phyloP scores from a whole-genome alignment of 2,888 invertebrate genomes.

The Notodonta ziczac region DNA sequence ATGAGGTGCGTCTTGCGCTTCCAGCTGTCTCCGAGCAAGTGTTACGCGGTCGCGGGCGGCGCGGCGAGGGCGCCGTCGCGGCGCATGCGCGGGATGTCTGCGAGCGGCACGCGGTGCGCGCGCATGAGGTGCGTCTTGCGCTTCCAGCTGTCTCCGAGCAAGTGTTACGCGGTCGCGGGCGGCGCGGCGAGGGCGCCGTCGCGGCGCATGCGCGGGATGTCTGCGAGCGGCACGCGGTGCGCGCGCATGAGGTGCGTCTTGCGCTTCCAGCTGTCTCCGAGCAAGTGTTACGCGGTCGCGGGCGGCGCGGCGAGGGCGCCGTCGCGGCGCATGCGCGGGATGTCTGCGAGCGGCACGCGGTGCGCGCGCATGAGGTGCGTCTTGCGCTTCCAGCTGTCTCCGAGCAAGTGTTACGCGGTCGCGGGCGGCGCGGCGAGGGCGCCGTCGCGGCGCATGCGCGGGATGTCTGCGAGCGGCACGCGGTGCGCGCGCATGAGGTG shows the following conservation, averaged over 20 bases:
- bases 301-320: conserved; percentile 54
- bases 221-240: conserved; percentile 60
- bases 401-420: too few relatives aligned
- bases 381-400: conserved; percentile 80
- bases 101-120: conserved; percentile 61
- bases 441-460: conserved; percentile 61
- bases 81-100: conserved; percentile 66
- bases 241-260: conserved; percentile 75
- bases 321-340: conserved; percentile 64
- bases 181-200: conserved; percentile 53
- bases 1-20: conserved; percentile 77
- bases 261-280: conserved; percentile 79
- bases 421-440: conserved; percentile 53
- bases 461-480: conserved; percentile 62
- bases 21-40: conserved; percentile 80
- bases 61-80: conserved; percentile 49
- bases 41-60: conserved; percentile 65
- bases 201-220: conserved; percentile 65
- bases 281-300: too few relatives aligned
- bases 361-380: conserved; percentile 75
- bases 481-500: conserved; percentile 75
- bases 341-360: conserved; percentile 58
- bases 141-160: conserved; percentile 80
- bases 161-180: conserved; percentile 64
- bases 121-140: conserved; percentile 77